Percentiles rank a stretch among this genome's conserved stretches.
These are phyloP conservation scores for Bujurquina vittata DNA, from an alignment of 2,113 vertebrate genomes.

Conservation along the genomic window DNA sequence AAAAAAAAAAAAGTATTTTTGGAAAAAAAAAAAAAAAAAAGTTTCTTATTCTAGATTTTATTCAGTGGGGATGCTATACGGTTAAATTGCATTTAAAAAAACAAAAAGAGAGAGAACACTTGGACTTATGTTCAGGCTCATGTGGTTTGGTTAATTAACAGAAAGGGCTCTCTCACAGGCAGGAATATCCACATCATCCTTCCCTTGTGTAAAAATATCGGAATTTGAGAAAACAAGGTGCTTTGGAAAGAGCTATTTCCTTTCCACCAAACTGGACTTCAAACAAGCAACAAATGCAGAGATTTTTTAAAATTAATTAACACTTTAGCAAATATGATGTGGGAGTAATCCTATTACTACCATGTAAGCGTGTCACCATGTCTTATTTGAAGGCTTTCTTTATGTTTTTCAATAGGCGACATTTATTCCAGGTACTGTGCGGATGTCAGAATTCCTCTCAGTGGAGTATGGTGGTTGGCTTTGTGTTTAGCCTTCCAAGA, in stretches of 20 bases:
- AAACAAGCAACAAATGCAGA: constrained; percentile 4
- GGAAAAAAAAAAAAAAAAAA: background rate
- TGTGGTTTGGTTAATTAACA: constrained; percentile 72
- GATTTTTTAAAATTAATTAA: constrained; percentile 6
- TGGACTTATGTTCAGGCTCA: constrained; percentile 69
- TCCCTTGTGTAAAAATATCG: constrained; percentile 25
- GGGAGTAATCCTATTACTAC: constrained; percentile 56
- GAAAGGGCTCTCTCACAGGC: constrained; percentile 55
- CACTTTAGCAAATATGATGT: background rate
- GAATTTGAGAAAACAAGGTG: constrained; percentile 39
- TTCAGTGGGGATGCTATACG: constrained; percentile 56
- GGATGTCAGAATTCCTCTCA: constrained; percentile 32
- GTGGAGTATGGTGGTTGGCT: constrained; percentile 12
- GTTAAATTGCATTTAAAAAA: constrained; percentile 68
- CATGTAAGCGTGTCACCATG: constrained; percentile 42
- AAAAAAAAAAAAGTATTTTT: too few species aligned
- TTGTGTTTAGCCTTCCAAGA: constrained; percentile 55
- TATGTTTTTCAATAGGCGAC: constrained; percentile 6
- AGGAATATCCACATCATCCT: constrained; percentile 46
- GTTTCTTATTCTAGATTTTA: constrained; percentile 50
- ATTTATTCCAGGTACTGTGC: constrained; percentile 30
- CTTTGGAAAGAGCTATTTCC: constrained; percentile 17
- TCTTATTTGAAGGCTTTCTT: constrained; percentile 7
- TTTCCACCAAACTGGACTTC: constrained; percentile 24
- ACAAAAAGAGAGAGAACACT: constrained; percentile 42